Base-by-base conservation (phyloP, 2,797 vertebrate genomes). In the Yasuhikotakia modesta region DNA sequence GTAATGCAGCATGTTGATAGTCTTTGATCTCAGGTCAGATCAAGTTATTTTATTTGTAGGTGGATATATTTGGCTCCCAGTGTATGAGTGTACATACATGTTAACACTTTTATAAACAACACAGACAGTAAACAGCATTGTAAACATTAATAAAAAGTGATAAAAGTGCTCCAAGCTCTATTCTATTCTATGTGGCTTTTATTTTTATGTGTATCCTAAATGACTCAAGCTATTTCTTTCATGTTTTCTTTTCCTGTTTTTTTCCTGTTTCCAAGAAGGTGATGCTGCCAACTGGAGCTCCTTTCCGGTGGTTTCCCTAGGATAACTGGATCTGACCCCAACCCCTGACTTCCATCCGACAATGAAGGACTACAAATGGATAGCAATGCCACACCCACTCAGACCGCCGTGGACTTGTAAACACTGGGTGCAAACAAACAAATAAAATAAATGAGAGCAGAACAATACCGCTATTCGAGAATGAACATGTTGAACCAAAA, bases 301-400 rank as follows among this genome's bases (percentile, higher is more conserved):
- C 94, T 79, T 95, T 95, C 91, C 92, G 94, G 92, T 95, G 94
- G 94, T 95, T 95, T 91, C 94, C 94, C 88, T 95, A 95, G 94
- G 91, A 92, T 67, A 55, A 74, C 90, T 78, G 82, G 65, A 80
- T 52, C 46, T 55, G 21, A 70, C 70, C n/a, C n/a, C n/a, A n/a
- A n/a, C n/a, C 80, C 74, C 75, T 35, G 60, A 67, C 71, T 75
- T 79, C 88, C 89, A 91, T 90, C 89, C 91, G 91, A 92, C 93
- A 94, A 93, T 93, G 92, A 81, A 76, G 78, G 80, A 92, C 91
- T 90, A 90, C 91, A 91, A 92, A 92, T 93, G 91, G 90, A 93
- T 90, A 92, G 92, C 92, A 92, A 93, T 91, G 92, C 90, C 93
- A 93, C 91, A 91, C 91, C 91, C 90, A 89, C 91, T 93, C 91